Conservation (phyloP, 2,113 vertebrate species). For the Xenopus laevis region DNA sequence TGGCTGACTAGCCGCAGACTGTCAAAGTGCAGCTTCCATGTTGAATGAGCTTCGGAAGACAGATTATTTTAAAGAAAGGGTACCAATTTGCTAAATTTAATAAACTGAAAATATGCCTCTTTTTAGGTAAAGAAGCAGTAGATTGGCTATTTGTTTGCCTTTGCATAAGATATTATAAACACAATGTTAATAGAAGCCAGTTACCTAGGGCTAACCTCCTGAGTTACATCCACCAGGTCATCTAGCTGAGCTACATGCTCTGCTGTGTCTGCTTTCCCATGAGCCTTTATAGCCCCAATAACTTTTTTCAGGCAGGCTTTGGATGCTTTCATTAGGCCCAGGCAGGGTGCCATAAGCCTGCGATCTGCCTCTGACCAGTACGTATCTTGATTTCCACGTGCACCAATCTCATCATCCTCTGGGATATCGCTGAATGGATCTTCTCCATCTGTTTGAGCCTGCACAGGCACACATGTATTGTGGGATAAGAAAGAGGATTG, state of each 20-base stretch:
- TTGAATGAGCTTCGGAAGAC: no score
- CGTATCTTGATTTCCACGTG: slow-evolving; percentile 73
- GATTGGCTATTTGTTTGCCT: no score
- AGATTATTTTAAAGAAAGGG: no score
- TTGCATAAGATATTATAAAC: no score
- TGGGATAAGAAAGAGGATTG: background rate
- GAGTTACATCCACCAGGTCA: slow-evolving; percentile 77
- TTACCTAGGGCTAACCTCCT: slow-evolving; percentile 81
- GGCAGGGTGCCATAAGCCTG: slow-evolving; percentile 71
- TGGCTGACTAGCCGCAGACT: no score
- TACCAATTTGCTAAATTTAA: no score
- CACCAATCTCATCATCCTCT: slow-evolving; percentile 65
- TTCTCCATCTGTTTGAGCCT: slow-evolving; percentile 73
- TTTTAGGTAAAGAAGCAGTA: no score
- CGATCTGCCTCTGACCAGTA: slow-evolving; percentile 86
- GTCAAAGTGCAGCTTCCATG: no score
- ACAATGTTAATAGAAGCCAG: background rate
- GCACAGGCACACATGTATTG: background rate
- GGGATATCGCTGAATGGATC: slow-evolving; percentile 75
- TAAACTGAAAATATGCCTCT: no score
- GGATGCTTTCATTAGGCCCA: slow-evolving; percentile 81
- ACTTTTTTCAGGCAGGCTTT: slow-evolving; percentile 82
- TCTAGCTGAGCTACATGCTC: slow-evolving; percentile 83
- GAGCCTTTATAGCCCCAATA: slow-evolving; percentile 64
- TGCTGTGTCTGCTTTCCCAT: slow-evolving; percentile 60